Evolutionary conservation across 2,797 vertebrate species (phyloP).

Genomic region (Cuculus canorus): DNA sequence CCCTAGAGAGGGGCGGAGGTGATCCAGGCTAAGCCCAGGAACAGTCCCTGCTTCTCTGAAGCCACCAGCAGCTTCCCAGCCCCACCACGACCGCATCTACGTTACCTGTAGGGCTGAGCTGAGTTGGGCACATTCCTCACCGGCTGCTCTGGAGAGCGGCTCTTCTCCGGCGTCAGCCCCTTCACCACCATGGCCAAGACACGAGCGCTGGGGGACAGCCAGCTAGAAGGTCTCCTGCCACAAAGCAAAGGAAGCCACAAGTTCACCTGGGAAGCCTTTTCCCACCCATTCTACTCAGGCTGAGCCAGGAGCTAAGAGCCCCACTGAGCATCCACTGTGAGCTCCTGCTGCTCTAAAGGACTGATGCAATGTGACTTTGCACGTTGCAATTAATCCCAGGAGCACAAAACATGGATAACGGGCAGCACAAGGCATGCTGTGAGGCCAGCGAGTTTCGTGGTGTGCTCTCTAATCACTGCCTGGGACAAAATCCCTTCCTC

Average conservation of each 20-base stretch:
- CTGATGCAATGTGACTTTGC: rapidly evolving
- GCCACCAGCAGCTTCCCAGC: not conserved
- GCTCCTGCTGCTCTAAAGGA: not conserved
- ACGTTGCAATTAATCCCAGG: not conserved
- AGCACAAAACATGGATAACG: rapidly evolving
- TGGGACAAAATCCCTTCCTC: not conserved
- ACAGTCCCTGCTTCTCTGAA: not conserved
- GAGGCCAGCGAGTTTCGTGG: rapidly evolving
- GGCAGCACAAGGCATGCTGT: rapidly evolving
- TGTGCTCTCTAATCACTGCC: rapidly evolving
- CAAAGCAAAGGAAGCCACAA: not conserved
- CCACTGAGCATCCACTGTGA: rapidly evolving
- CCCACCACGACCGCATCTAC: rapidly evolving
- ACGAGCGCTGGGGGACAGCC: constrained; percentile 85
- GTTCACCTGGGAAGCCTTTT: not conserved
- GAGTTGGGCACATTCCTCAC: rapidly evolving
- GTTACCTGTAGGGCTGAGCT: constrained; percentile 47
- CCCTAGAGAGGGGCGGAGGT: rapidly evolving
- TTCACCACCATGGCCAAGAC: constrained; percentile 72
- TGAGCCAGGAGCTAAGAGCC: not conserved
- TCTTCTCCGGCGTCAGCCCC: not conserved
- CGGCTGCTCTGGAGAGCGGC: not conserved
- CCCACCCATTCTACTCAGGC: not conserved
- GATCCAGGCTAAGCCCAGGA: not conserved
- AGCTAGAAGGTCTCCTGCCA: constrained; percentile 90